Evolutionary conservation across 2,888 invertebrate genomes (phyloP), one percentile per base, ranked within the genome.

Genomic region (Bombylius discolor): DNA sequence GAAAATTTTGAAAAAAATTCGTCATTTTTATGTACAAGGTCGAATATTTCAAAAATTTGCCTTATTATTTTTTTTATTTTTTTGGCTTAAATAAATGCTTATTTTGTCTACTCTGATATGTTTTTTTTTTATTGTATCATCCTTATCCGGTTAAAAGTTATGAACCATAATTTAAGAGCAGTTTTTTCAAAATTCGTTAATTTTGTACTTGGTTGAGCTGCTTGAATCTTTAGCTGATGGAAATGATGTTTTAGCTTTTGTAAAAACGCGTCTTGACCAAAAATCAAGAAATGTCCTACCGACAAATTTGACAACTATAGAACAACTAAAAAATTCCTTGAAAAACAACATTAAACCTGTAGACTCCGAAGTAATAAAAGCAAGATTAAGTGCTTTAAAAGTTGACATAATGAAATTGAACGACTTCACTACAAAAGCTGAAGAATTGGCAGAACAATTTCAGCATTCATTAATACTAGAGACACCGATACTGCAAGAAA

Each of bases 261-360:
- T 42, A 42, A 42, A 42, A 42, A 42, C 39, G 1, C 4, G 39
- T 1, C 5, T 42, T 1, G 39, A 42, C 5, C 39, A 42, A 42
- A 36, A 42, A 42, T 4, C 39, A 5, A 42, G 39, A 6, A 42
- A 42, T 42, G 39, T 42, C 1, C 11, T 42, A 11, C 11, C 39
- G 1, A 3, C 3, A 5, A 1, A 42, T 5, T 5, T 42, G 5
- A 11, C 4, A 1, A 11, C 1, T 1, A 42, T 42, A 42, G 3
- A 1, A 8, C 5, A 42, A 42, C 39, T 42, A 1, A 42, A 42
- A 11, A 42, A 1, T 11, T 4, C 7, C 4, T 3, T 5, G 5
- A 4, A 42, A 11, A 42, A 42, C 5, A 42, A 11, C 4, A 42
- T 42, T 11, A 42, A 42, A 42, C 39, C 39, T 4, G 11, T 42